These are phyloP conservation scores for Rhagonycha fulva DNA, from an alignment of 2,888 invertebrate genomes.

Conservation along the genomic window DNA sequence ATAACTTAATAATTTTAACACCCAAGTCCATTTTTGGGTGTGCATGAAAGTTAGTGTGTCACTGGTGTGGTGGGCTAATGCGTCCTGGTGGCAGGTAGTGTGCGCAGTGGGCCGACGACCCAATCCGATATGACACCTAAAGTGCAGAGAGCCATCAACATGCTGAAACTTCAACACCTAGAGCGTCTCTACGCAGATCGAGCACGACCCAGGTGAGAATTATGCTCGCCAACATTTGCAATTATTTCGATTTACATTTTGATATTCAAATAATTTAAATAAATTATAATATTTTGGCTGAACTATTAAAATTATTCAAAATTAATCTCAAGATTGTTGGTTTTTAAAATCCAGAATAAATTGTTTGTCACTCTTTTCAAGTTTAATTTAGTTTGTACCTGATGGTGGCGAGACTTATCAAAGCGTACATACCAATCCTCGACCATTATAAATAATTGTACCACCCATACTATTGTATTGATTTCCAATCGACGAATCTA, in stretches of 20 bases:
- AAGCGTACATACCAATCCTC: too few species aligned
- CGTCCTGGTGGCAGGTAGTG: slow-evolving; percentile 55
- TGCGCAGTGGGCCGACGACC: slow-evolving; percentile 50
- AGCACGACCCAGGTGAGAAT: slow-evolving; percentile 54
- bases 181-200: slow-evolving; percentile 53
- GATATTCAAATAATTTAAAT: neutral
- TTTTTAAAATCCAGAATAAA: neutral
- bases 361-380: neutral
- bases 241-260: neutral
- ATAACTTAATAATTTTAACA: slow-evolving; percentile 18
- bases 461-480: too few species aligned
- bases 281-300: too few species aligned
- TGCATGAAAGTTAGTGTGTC: slow-evolving; percentile 17
- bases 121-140: slow-evolving; percentile 44
- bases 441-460: too few species aligned
- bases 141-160: slow-evolving; percentile 54
- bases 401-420: too few species aligned
- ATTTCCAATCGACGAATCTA: too few species aligned
- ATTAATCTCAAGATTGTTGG: neutral
- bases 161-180: slow-evolving; percentile 53
- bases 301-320: too few species aligned
- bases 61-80: slow-evolving; percentile 43
- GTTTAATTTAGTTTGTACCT: too few species aligned
- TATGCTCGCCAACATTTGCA: slow-evolving; percentile 1
- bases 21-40: slow-evolving; percentile 16